A percentile compares a stretch with the other conserved stretches of the same genome.
These are phyloP conservation scores for Pseudococcus longispinus DNA, from an alignment of 2,888 invertebrate genomes.

Conservation along the genomic window DNA sequence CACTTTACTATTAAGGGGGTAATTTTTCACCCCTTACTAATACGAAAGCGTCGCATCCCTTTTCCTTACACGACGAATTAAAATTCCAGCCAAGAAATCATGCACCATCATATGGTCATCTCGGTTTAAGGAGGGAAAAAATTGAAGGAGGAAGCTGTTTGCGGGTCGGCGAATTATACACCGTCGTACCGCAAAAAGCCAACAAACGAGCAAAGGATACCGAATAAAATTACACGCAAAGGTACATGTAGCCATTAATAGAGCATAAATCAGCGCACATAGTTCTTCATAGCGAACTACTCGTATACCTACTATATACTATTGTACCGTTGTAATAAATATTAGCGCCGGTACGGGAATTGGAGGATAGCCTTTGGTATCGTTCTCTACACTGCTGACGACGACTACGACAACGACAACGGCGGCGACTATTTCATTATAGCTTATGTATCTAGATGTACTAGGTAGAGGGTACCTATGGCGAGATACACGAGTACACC, in stretches of 20 bases:
- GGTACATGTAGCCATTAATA: conserved; percentile 39
- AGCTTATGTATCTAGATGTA: neutral
- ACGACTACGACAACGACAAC: neutral
- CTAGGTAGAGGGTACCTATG: neutral
- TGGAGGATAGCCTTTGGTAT: conserved; percentile 17
- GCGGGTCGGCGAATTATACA: neutral
- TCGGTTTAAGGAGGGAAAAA: neutral
- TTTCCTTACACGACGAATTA: neutral
- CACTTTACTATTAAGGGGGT: neutral
- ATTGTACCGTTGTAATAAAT: conserved; percentile 28
- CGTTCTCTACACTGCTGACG: neutral
- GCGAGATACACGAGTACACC: neutral
- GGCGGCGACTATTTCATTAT: neutral
- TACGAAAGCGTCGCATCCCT: no score
- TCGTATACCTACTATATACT: neutral
- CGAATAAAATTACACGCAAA: conserved; percentile 35
- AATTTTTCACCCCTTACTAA: neutral
- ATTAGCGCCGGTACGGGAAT: conserved; percentile 32
- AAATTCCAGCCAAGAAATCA: conserved; percentile 15
- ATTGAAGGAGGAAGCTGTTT: neutral
- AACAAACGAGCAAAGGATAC: neutral
- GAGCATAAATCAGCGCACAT: conserved; percentile 39
- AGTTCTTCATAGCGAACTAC: conserved; percentile 34
- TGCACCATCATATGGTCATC: neutral
- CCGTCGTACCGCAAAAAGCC: neutral